Percentiles rank a stretch among this genome's conserved stretches.
Evolutionary conservation across 2,113 vertebrate genomes (phyloP).

Genomic region (Eurypyga helias): DNA sequence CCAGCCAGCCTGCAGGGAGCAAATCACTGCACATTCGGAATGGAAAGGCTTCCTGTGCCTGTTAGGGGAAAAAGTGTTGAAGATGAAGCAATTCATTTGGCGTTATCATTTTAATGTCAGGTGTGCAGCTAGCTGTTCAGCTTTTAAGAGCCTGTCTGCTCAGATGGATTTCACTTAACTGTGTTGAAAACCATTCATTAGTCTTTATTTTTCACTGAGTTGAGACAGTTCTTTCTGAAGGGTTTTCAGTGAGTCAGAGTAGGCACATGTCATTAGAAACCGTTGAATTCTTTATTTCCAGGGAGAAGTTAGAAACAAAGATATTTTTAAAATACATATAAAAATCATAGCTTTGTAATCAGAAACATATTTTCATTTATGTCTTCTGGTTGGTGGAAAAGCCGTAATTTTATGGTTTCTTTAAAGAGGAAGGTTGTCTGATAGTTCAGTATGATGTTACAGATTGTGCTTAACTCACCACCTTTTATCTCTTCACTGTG

Average conservation of each 20-base stretch:
- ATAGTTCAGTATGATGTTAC: background rate
- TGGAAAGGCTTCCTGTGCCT: background rate
- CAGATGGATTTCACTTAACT: background rate
- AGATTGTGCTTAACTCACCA: background rate
- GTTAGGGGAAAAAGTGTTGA: background rate
- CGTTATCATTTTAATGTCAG: background rate
- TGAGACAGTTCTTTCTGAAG: background rate
- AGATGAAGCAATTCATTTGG: background rate
- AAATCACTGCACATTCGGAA: background rate
- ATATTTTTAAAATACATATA: background rate
- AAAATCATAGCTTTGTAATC: background rate
- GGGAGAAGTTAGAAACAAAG: background rate
- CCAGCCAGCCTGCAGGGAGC: background rate
- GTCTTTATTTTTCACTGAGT: background rate
- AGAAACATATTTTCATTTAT: background rate
- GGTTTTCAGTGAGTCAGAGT: background rate
- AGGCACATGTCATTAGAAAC: background rate
- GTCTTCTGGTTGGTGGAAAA: background rate
- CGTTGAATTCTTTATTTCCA: background rate
- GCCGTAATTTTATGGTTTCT: background rate
- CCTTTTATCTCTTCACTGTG: background rate
- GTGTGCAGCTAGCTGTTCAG: background rate
- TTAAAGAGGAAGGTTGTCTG: background rate
- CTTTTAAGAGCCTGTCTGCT: background rate
- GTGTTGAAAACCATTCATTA: background rate